Conservation (phyloP, 2,113 vertebrate species). For the Cyanoliseus patagonus region DNA sequence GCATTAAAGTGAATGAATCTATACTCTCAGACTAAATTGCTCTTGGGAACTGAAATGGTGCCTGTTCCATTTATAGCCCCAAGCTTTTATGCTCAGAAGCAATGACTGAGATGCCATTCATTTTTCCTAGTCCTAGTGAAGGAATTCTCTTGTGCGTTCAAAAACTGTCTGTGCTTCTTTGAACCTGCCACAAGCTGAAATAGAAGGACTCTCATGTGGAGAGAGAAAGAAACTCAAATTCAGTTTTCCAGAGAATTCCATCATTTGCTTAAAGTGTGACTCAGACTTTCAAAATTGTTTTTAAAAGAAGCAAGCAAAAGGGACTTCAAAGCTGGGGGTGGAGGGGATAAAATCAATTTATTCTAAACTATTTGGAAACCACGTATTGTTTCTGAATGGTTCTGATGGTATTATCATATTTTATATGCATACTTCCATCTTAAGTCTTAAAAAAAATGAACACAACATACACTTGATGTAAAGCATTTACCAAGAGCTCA, state of each 20-base stretch:
- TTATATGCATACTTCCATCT: background rate
- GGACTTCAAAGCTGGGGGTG: background rate
- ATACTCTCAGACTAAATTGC: background rate
- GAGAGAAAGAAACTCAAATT: background rate
- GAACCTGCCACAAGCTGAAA: background rate
- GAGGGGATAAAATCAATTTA: background rate
- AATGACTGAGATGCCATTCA: background rate
- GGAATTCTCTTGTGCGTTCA: background rate
- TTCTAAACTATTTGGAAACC: background rate
- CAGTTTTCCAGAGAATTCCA: background rate
- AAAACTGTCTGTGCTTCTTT: background rate
- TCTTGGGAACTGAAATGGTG: background rate
- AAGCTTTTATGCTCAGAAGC: background rate
- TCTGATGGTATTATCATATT: background rate
- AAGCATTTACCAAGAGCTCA: background rate
- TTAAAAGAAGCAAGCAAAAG: background rate
- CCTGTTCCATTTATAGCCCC: background rate
- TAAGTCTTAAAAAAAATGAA: background rate
- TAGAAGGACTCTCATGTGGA: background rate
- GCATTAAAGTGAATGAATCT: background rate
- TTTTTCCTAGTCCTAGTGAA: background rate
- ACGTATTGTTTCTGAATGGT: background rate
- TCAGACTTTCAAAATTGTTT: background rate
- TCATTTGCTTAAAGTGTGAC: background rate
- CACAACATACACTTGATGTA: background rate